Conservation (phyloP, 1,140 invertebrate genomes). For the Leptinotarsa defecta region DNA sequence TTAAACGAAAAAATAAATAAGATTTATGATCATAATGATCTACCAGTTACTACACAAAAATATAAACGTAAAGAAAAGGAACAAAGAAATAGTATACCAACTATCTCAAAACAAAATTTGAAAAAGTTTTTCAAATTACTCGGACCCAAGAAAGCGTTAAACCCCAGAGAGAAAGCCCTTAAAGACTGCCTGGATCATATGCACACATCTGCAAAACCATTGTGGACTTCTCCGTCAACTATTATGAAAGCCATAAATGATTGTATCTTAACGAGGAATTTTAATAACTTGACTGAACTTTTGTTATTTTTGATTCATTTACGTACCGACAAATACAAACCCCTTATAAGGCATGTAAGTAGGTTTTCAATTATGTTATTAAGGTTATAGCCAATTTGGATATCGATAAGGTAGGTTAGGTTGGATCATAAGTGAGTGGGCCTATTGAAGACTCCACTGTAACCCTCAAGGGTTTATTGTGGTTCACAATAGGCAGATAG, state of each 20-base stretch:
- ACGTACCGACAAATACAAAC: slow-evolving; percentile 27
- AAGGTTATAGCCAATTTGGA: too few relatives aligned
- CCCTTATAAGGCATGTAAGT: slow-evolving; percentile 35
- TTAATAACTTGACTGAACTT: slow-evolving; percentile 33
- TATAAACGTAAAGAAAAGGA: neutral
- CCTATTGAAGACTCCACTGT: too few relatives aligned
- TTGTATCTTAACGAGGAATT: slow-evolving; percentile 32
- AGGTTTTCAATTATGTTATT: neutral
- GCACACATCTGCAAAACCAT: slow-evolving; percentile 4
- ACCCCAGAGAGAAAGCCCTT: neutral
- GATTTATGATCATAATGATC: neutral
- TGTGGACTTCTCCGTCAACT: slow-evolving; percentile 32
- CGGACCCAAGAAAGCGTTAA: neutral
- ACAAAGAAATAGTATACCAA: neutral
- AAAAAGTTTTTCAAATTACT: neutral
- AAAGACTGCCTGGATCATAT: neutral
- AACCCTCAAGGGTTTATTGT: too few relatives aligned
- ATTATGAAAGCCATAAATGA: slow-evolving; percentile 33
- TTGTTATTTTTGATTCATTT: slow-evolving; percentile 32
- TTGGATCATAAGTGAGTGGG: too few relatives aligned
- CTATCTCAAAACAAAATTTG: slow-evolving; percentile 9
- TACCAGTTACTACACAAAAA: neutral
- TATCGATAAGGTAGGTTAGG: too few relatives aligned
- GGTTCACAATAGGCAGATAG: too few relatives aligned
- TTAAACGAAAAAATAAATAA: neutral